Evolutionary conservation across 2,797 vertebrate genomes (phyloP), one percentile per base, ranked within the genome.

Genomic region (Cercopithecus petaurista): DNA sequence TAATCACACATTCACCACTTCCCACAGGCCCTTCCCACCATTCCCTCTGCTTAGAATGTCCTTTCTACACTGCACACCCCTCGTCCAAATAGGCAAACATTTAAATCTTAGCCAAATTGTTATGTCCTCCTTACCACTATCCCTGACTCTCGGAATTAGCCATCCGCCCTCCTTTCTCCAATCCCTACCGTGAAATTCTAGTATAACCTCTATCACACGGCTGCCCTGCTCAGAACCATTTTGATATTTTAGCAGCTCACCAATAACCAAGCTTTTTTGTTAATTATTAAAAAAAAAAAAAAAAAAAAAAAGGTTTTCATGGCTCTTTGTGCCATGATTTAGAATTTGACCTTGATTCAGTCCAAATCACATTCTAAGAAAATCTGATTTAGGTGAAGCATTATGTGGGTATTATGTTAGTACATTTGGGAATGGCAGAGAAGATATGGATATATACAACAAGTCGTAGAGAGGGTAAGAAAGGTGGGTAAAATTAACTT

Each of bases 321-420:
- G 17, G n/a, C 59, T 95, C 39, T 93, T 96, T 91, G 72, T 30
- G 94, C 21, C 50, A 57, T 77, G 46, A 93, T 67, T 95, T 96
- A 83, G 61, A 91, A 95, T 83, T 80, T 88, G 48, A 94, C 85
- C 76, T 96, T 97, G 72, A 95, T 64, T 96, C 59, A 75, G 46
- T 80, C 15, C 76, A 97, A 95, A 96, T 12, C 64, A 67, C 41
- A 87, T 48, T 96, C 75, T 50, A 46, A 92, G 83, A 86, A 87
- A 94, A 93, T 70, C 55, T 79, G 30, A 83, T 96, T 88, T 0
- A 91, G 88, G 30, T 83, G 28, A 96, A 88, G 33, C 28, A 90
- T 76, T 59, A 72, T 2, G 1, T 90, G 59, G 21, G n/a, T 90
- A 88, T 90, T 88, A 95, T 95, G 94, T 88, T 46, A 84, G 36